Conservation (phyloP, 2,797 vertebrate species). For the Serranus cabrilla region DNA sequence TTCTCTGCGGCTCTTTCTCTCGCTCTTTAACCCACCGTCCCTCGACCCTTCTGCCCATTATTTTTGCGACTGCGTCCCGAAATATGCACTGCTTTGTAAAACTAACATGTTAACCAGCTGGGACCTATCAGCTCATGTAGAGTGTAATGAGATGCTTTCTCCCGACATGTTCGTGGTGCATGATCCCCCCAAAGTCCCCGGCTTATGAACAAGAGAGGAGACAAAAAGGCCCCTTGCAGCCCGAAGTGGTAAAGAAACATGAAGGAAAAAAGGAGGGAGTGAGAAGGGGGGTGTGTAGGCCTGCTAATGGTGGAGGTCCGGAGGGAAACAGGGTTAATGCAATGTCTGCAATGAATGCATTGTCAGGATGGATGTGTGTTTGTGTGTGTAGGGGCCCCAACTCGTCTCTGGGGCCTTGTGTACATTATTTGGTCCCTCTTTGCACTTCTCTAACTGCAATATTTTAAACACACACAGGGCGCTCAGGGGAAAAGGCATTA, state of each 20-base stretch:
- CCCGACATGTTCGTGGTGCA: slow-evolving; percentile 3
- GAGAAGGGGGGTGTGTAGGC: slow-evolving; percentile 2
- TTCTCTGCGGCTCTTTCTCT: slow-evolving; percentile 10
- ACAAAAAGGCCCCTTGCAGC: slow-evolving; percentile 51
- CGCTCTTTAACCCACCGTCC: slow-evolving; percentile 14
- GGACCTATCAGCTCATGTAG: slow-evolving; percentile 42
- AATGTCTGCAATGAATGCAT: slow-evolving; percentile 65
- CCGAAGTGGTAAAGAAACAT: slow-evolving; percentile 57
- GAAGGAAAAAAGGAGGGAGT: slow-evolving; percentile 21
- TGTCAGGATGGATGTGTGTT: slow-evolving; percentile 58
- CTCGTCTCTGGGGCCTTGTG: slow-evolving; percentile 61
- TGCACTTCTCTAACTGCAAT: slow-evolving; percentile 43
- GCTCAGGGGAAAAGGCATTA: slow-evolving; percentile 60
- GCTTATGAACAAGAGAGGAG: slow-evolving; percentile 47
- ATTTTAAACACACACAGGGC: slow-evolving; percentile 53
- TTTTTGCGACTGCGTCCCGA: slow-evolving; percentile 1
- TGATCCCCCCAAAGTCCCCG: slow-evolving; percentile 43
- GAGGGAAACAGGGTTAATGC: slow-evolving; percentile 67
- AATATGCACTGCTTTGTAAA: slow-evolving; percentile 41
- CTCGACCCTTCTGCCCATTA: slow-evolving; percentile 1
- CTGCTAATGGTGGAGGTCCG: slow-evolving; percentile 54
- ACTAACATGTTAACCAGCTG: slow-evolving; percentile 43
- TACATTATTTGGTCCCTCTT: slow-evolving; percentile 52
- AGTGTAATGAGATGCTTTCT: slow-evolving; percentile 54
- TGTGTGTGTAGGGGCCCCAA: slow-evolving; percentile 44